Percentiles rank a stretch among this genome's conserved stretches.
Evolutionary conservation across 2,113 vertebrate species (phyloP).

Genomic region (Pedetes capensis): DNA sequence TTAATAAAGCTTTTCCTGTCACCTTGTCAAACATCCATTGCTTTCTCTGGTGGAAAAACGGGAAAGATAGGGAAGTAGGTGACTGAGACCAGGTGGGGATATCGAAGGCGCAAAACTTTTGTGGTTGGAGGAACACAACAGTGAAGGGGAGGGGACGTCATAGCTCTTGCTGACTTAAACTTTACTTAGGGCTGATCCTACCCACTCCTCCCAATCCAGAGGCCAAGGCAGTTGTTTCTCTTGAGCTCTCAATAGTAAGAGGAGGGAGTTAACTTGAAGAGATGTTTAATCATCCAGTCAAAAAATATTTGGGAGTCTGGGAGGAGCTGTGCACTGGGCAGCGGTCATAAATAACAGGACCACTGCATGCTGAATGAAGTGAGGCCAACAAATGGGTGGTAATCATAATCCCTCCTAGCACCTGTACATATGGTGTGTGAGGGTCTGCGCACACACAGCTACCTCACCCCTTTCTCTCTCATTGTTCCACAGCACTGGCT

Average conservation of each 20-base stretch:
- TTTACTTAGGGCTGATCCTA: not conserved
- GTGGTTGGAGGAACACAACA: not conserved
- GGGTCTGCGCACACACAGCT: not conserved
- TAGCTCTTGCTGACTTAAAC: not conserved
- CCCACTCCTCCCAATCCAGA: not conserved
- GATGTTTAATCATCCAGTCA: not conserved
- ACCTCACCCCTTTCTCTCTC: not conserved
- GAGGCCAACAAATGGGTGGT: not conserved
- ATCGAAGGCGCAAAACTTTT: not conserved
- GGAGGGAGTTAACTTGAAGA: not conserved
- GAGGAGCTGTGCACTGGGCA: not conserved
- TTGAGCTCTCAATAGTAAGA: not conserved
- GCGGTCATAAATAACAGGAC: not conserved
- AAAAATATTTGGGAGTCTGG: not conserved
- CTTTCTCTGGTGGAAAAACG: not conserved
- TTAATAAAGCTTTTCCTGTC: not conserved
- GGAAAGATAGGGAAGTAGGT: not conserved
- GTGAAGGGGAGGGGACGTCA: not conserved
- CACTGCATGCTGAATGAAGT: not conserved
- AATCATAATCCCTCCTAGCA: not conserved
- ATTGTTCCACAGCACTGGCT: conserved; percentile 52
- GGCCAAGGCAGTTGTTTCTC: not conserved
- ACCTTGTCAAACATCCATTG: not conserved
- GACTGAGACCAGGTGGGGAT: not conserved
- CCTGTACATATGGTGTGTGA: not conserved